Conservation (phyloP, 2,888 invertebrate genomes). For the Trachelus tabidus region DNA sequence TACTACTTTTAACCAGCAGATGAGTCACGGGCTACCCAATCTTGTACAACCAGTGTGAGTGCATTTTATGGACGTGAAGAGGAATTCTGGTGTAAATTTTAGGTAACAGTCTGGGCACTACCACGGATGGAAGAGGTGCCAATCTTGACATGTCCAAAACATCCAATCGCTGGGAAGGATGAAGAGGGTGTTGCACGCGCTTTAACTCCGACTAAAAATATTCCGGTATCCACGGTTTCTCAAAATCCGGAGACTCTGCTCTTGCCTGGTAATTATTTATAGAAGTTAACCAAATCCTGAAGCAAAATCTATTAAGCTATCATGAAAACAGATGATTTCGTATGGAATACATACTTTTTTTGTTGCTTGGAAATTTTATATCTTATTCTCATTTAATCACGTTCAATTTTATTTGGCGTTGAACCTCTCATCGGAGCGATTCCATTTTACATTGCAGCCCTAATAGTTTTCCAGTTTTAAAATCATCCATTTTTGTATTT, state of each 20-base stretch:
- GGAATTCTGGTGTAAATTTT: slow-evolving; percentile 29
- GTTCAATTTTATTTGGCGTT: not conserved
- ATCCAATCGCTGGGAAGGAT: slow-evolving; percentile 56
- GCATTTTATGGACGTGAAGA: slow-evolving; percentile 8
- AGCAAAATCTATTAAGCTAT: not conserved
- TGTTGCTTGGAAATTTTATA: not conserved
- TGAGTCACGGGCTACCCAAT: slow-evolving; percentile 9
- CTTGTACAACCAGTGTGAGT: slow-evolving; percentile 7
- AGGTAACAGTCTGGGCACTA: slow-evolving; percentile 70
- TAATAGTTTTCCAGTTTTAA: not conserved
- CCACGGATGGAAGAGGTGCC: slow-evolving; percentile 83
- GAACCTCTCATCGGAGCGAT: not conserved
- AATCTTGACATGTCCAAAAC: slow-evolving; percentile 68
- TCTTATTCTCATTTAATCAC: not conserved
- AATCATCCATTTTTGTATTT: not conserved
- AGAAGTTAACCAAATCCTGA: not conserved
- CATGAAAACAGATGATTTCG: not conserved
- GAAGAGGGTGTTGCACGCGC: slow-evolving; percentile 52
- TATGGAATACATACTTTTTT: not conserved
- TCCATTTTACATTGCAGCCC: not conserved
- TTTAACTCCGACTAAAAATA: slow-evolving; percentile 56
- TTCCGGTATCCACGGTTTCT: slow-evolving; percentile 39
- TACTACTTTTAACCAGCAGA: slow-evolving; percentile 12
- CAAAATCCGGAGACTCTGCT: slow-evolving; percentile 50
- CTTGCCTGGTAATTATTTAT: slow-evolving; percentile 48